Evolutionary conservation across 2,888 invertebrate species (phyloP).

Genomic region (Caenorhabditis doughertyi): DNA sequence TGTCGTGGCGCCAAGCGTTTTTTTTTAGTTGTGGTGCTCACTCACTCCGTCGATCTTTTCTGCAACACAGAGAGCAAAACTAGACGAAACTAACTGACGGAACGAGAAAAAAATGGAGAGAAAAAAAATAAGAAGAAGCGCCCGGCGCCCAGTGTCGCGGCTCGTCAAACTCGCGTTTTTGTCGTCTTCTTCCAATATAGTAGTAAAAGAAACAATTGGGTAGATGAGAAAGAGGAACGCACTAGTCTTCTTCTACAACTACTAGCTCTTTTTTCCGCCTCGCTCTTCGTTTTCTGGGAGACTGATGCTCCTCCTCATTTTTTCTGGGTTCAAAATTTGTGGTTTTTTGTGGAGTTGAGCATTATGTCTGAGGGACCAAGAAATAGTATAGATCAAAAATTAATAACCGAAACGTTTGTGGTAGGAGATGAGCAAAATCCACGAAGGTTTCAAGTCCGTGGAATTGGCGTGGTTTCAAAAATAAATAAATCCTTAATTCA

Average conservation of each 20-base stretch:
- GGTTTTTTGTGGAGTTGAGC: not conserved
- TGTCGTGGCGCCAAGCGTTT: slow-evolving; percentile 29
- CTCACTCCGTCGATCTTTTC: slow-evolving; percentile 26
- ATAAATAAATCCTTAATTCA: too few relatives aligned
- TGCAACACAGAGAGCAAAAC: slow-evolving; percentile 49
- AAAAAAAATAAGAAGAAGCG: slow-evolving; percentile 20
- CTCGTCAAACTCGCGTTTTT: slow-evolving; percentile 22
- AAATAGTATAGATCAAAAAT: too few relatives aligned
- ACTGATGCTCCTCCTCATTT: slow-evolving; percentile 17
- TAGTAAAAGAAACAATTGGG: slow-evolving; percentile 63
- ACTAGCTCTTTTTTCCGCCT: slow-evolving; percentile 2
- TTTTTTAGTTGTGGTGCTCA: slow-evolving; percentile 26
- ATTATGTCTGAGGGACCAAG: not conserved
- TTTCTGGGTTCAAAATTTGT: not conserved
- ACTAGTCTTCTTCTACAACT: slow-evolving; percentile 26
- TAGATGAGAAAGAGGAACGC: slow-evolving; percentile 49
- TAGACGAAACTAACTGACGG: not conserved
- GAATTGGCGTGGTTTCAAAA: too few relatives aligned
- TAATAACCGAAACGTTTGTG: too few relatives aligned
- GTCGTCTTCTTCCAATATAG: slow-evolving; percentile 46
- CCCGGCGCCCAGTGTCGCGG: slow-evolving; percentile 23
- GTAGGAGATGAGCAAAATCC: too few relatives aligned
- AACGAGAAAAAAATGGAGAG: slow-evolving; percentile 18
- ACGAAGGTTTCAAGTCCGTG: too few relatives aligned
- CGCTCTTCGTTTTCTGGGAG: not conserved